Evolutionary conservation across 2,888 invertebrate genomes (phyloP).

Genomic region (Drosophila mettleri): DNA sequence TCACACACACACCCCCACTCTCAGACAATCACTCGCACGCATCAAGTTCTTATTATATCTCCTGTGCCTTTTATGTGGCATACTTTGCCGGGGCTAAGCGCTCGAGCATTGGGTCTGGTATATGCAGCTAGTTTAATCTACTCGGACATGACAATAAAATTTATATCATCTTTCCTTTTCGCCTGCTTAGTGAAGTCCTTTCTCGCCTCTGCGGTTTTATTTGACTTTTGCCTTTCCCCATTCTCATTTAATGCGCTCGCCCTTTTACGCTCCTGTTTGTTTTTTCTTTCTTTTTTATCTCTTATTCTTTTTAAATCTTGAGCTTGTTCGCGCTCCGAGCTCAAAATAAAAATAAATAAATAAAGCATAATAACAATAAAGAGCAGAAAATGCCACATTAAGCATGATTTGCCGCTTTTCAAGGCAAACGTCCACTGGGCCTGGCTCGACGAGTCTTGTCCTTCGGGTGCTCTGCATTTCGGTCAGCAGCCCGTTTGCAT

Average conservation of each 20-base stretch:
- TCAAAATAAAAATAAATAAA: conserved; percentile 54
- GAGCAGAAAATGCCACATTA: conserved; percentile 78
- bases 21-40: conserved; percentile 13
- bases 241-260: conserved; percentile 70
- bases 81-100: conserved; percentile 56
- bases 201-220: conserved; percentile 76
- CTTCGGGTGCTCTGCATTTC: conserved; percentile 45
- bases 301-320: conserved; percentile 51
- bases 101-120: conserved; percentile 22
- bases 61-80: conserved; percentile 58
- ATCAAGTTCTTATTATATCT: conserved; percentile 70
- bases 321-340: conserved; percentile 62
- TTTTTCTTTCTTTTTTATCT: conserved; percentile 50
- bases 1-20: conserved; percentile 12
- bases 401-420: conserved; percentile 79
- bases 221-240: conserved; percentile 52
- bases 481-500: conserved; percentile 18
- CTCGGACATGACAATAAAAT: conserved; percentile 82
- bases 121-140: conserved; percentile 80
- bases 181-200: conserved; percentile 75
- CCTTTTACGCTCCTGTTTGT: conserved; percentile 57
- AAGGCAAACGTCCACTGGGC: conserved; percentile 59
- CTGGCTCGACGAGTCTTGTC: conserved; percentile 13
- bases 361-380: conserved; percentile 63
- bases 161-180: conserved; percentile 72